phyloP scores from a whole-genome alignment of 2,113 vertebrate species.

The Hippocampus comes region DNA sequence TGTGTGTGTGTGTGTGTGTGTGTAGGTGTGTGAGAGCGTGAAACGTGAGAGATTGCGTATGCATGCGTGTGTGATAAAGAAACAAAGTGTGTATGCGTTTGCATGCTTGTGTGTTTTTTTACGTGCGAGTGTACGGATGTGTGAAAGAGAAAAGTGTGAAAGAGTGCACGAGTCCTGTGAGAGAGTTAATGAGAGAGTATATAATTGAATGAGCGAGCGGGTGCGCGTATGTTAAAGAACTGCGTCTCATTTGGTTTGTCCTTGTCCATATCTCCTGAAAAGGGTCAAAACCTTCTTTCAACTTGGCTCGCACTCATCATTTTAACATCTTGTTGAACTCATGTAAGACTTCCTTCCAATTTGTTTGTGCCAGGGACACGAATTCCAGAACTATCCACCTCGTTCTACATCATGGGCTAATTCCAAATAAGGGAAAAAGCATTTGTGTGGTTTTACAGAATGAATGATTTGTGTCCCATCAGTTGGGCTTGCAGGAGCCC shows the following conservation, averaged over 20 bases:
- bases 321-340: background rate
- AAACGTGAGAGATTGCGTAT: too few species aligned
- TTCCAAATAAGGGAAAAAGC: background rate
- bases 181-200: too few species aligned
- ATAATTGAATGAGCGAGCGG: too few species aligned
- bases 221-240: too few species aligned
- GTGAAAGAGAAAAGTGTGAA: too few species aligned
- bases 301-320: background rate
- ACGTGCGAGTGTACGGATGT: too few species aligned
- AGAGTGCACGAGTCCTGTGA: too few species aligned
- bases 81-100: slow-evolving; percentile 5
- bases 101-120: background rate
- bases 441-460: background rate
- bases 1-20: too few species aligned
- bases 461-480: background rate
- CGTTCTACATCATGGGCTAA: background rate
- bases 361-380: background rate
- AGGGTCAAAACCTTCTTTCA: background rate
- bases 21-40: too few species aligned
- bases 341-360: background rate
- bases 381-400: background rate
- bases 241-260: too few species aligned
- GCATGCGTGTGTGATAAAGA: too few species aligned
- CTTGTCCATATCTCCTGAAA: background rate
- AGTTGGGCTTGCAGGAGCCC: background rate